Evolutionary conservation across 2,797 vertebrate genomes (phyloP), one percentile per base, ranked within the genome.

Genomic region (Netta rufina): DNA sequence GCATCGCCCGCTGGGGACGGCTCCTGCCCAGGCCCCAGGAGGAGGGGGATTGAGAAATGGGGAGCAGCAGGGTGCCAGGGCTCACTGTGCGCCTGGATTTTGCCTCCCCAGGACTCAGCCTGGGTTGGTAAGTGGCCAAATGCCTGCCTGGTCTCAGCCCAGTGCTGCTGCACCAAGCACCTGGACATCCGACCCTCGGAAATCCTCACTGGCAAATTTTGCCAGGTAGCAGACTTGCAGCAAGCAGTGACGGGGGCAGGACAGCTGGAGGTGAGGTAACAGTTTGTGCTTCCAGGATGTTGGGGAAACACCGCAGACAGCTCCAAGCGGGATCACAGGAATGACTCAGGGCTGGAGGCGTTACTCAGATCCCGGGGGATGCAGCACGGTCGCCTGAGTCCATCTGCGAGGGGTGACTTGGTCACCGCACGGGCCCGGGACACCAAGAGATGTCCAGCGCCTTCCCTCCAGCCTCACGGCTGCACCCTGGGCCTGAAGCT

Each of bases 241-340:
- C 53, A 17, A 49, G 41, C 1, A 7, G 28, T 0, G 28, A n/a
- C 12, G 32, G 17, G 36, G 32, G 51, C 65, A 71, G 58, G 43
- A 49, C 18, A 18, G 49, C 72, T 22, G 8, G 0, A 1, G 1
- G 45, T 30, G 41, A 19, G 2, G 33, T 9, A 24, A 41, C 12
- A 12, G 9, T 19, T 65, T 7, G 13, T 13, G 49, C 51, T 69
- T 33, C 64, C 36, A 21, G 70, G 56, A 8, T 3, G 0, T 32
- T 0, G 0, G 47, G 60, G 78, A 83, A 85, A 56, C 3, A 6
- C 47, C 45, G n/a, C 2, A 1, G n/a, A 10, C 1, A 33, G 47
- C 8, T 88, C 73, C 54, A 41, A 64, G 5, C 0, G 1, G 16
- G 54, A 57, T 47, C 66, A 24, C 54, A 36, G 27, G 33, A 36